Evolutionary conservation across 2,113 vertebrate species (phyloP).

Genomic region (Myotis brandtii): DNA sequence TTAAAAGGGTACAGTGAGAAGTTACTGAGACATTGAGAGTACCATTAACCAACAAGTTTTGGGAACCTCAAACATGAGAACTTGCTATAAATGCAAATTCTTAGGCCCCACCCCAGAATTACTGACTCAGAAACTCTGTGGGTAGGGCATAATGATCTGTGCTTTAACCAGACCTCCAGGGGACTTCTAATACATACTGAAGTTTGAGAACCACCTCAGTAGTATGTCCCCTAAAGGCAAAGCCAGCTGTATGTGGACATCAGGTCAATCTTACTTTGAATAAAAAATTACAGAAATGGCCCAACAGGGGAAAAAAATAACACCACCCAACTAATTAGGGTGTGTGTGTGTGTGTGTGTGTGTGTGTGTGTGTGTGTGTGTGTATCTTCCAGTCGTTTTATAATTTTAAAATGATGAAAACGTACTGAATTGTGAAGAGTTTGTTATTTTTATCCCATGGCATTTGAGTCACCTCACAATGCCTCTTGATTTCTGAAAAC

Average conservation of each 20-base stretch:
- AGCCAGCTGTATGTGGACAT: neutral
- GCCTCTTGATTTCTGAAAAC: slow-evolving; percentile 26
- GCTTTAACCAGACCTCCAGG: neutral
- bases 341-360: too few species aligned
- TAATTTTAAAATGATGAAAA: slow-evolving; percentile 37
- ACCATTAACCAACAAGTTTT: neutral
- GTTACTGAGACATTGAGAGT: neutral
- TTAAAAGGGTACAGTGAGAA: neutral
- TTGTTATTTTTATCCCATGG: slow-evolving; percentile 47
- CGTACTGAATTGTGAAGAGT: slow-evolving; percentile 23
- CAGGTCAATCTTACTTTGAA: slow-evolving; percentile 28
- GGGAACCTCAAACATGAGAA: neutral
- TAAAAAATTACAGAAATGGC: slow-evolving; percentile 34
- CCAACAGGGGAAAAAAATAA: neutral
- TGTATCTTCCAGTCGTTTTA: neutral
- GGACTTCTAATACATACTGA: neutral
- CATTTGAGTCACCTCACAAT: neutral
- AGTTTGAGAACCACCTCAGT: neutral
- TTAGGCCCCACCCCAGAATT: neutral
- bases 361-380: too few species aligned
- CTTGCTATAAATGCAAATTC: neutral
- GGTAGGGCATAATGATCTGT: neutral
- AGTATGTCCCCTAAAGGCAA: neutral
- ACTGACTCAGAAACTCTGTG: neutral
- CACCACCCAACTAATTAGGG: neutral